Evolutionary conservation across 2,113 vertebrate species (phyloP), one percentile per base, ranked within the genome.

Genomic region (Daphoenositta chrysoptera): DNA sequence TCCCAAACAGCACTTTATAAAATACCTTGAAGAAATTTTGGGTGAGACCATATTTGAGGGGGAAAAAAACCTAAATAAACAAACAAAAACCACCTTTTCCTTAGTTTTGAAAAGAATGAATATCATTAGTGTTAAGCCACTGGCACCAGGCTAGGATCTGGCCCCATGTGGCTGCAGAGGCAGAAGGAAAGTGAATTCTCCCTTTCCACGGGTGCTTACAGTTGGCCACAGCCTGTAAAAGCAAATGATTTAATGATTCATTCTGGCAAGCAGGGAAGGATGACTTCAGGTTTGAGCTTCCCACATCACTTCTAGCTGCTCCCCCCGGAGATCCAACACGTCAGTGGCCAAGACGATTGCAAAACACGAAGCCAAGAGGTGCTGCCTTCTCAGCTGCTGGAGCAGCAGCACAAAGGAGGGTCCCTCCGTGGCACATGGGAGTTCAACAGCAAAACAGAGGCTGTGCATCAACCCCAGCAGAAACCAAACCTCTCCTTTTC

Each of bases 231-330:
- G 90, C 48, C 88, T 64, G 51, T 66, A 89, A 83, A 83, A 89
- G 80, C 76, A 88, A 88, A 93, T 89, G 85, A 96, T 87, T 93
- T 95, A 73, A 84, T 87, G 90, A 94, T 89, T 92, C 92, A 81
- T 78, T 69, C 90, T 96, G 96, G 93, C 93, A 96, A 93, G 85
- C 23, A 39, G 64, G 79, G 76, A 90, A 88, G 56, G 85, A 96
- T 95, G 94, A 96, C 90, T 95, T 96, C 93, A 96, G 92, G 93
- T 96, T 83, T 93, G 83, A 93, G 76, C 60, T 96, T 94, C 94
- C 90, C 88, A 66, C 96, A 90, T 89, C 79, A 45, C 69, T 95
- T 83, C 56, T 48, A 92, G 93, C 90, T 86, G 64, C 44, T 95
- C 4, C 69, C 85, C 73, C 54, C 1, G 0, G 85, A 83, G 79